Evolutionary conservation across 2,888 invertebrate species (phyloP), one percentile per base, ranked within the genome.

Genomic region (Chymomyza procnemis): DNA sequence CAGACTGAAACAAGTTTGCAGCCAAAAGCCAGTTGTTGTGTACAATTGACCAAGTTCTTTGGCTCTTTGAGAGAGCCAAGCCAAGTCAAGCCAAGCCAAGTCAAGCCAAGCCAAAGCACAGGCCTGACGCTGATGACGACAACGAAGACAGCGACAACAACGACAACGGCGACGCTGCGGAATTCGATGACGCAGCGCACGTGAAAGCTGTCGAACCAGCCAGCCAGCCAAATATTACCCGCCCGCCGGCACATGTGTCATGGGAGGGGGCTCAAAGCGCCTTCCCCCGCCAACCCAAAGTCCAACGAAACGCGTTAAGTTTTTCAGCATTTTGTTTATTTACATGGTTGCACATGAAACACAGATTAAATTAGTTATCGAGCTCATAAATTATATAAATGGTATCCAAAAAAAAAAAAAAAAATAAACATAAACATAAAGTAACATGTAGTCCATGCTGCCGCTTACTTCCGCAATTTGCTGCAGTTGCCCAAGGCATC

Each of bases 401-500:
- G 9, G 57, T 34, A 66, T 41, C n/a, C 63, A 63, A 46, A 61
- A 66, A 65, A 65, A 48, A 61, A 66, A 65, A 65, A 48, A 12
- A 1, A 2, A 18, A 16, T n/a, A 52, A 18, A 8, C 26, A 54
- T 46, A 12, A 1, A 2, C 1, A 16, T n/a, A 52, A 18, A 8
- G 6, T 19, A 21, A 54, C 18, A 54, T 14, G 21, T 54, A 54
- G 54, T 3, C 2, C 4, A 2, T 54, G 19, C 12, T 6, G 4
- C 19, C 2, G 19, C 46, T 75, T 71, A 81, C 64, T 89, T 89
- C 59, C 89, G 76, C 74, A 89, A 82, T 62, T 89, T 88, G 66
- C 88, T 87, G 79, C 90, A 90, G 69, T 89, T 89, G 66, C 90
- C 90, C 83, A 90, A 87, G 14, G 88, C 88, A 64, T 90, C 90